Evolutionary conservation across 2,113 vertebrate genomes (phyloP), one percentile per base, ranked within the genome.

Genomic region (Sinocyclocheilus rhinocerous): DNA sequence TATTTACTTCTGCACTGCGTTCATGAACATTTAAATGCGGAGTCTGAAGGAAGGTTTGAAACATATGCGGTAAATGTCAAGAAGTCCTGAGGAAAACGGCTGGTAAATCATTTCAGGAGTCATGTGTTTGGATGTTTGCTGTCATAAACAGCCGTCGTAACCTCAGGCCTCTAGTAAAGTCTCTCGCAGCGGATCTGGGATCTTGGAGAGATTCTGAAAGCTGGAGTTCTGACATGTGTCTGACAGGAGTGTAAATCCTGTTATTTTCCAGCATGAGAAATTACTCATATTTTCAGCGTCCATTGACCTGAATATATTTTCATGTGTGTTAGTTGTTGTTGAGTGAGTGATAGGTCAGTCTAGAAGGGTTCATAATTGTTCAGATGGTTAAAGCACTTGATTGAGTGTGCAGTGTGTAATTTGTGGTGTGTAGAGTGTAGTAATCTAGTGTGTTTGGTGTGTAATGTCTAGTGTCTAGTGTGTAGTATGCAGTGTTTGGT

Each of bases 161-260:
- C 11, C 63, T 29, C 63, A 15, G 72, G 22, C 42, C 22, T 75
- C 22, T 4, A 24, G 72, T 75, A 24, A 75, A 15, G 72, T 48
- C 39, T 75, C 63, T 67, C 63, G 24, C 63, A 13, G 63, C 63
- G 12, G 63, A 67, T 67, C 63, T 26, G 63, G 26, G 4, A 26
- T 59, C 57, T 59, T 59, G 57, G 57, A 59, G 18, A 39, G 18
- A 2, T 72, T 72, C 72, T n/a, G 70, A 45, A 45, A 2, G 5
- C 39, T n/a, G 69, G 69, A 42, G 8, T n/a, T 72, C 36, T 11
- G 70, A 45, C 22, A 12, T 73, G 63, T 45, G 45, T 73, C 70
- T 73, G 72, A 75, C 39, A 45, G 39, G 20, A 48, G 20, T 75
- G 72, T 75, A 75, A 75, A 75, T 75, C 42, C 6, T 26, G 22